Evolutionary conservation across 2,888 invertebrate species (phyloP).

Genomic region (Panzeria rudis): DNA sequence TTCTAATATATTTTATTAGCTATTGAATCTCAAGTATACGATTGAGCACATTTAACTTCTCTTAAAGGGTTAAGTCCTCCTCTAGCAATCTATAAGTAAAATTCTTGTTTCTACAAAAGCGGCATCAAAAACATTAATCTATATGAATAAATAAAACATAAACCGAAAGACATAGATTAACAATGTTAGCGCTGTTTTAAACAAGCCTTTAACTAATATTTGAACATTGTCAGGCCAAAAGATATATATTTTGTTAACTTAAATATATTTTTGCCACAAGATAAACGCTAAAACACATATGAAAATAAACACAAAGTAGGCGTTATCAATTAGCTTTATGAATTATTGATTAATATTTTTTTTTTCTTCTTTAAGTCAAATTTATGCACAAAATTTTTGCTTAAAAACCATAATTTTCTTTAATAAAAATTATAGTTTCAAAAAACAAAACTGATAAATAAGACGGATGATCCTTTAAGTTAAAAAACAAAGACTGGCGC

Average conservation of each 20-base stretch:
- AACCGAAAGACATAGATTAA: constrained; percentile 40
- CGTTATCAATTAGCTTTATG: constrained; percentile 83
- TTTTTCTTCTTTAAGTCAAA: constrained; percentile 33
- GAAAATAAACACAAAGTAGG: constrained; percentile 75
- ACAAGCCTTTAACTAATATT: constrained; percentile 68
- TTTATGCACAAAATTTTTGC: constrained; percentile 59
- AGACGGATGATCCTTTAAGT: constrained; percentile 47
- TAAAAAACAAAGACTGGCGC: constrained; percentile 7
- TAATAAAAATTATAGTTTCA: constrained; percentile 69
- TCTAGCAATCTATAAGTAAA: not conserved
- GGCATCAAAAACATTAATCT: constrained; percentile 66
- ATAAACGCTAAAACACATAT: not conserved
- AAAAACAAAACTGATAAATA: constrained; percentile 54
- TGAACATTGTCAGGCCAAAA: constrained; percentile 61
- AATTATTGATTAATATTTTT: constrained; percentile 79
- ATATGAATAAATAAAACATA: constrained; percentile 40
- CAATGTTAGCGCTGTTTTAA: constrained; percentile 55
- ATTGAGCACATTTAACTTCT: not conserved
- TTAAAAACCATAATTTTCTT: constrained; percentile 70
- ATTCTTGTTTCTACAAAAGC: constrained; percentile 39
- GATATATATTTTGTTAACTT: constrained; percentile 37
- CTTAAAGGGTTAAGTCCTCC: constrained; percentile 2
- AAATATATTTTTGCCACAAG: constrained; percentile 44
- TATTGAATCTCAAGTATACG: not conserved
- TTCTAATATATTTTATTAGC: not conserved